Base-by-base conservation (phyloP, 2,797 vertebrate genomes). In the Lithobates sylvaticus region DNA sequence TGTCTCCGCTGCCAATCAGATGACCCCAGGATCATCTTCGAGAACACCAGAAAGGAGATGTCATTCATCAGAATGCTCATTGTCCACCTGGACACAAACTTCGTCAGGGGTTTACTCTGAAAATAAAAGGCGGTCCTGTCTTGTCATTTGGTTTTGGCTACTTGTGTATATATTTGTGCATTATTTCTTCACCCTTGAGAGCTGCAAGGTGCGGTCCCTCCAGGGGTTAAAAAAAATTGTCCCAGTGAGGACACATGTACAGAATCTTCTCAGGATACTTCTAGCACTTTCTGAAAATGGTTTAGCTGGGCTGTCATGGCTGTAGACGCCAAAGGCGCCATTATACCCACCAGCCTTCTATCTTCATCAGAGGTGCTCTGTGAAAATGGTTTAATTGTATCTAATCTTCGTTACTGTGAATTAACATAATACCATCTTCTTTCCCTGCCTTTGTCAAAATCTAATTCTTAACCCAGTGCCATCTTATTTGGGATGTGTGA, bases 1-100 rank as follows among this genome's bases (percentile, higher is more conserved):
- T 98, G 97, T 86, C 95, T 98, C 70, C 94, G 97, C 26, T 98
- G 97, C 89, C 96, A 97, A 61, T 98, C 97, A 0, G 96, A 98
- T 0, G 97, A 98, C 80, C 97, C 97, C 0, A 94, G 96, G 0
- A 2, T 98, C 84, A 98, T 98, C 91, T 97, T 98, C 23, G 97
- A 98, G 91, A 98, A 98, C 91, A 97, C 97, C 0, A 96, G 97
- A 86, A 97, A 98, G 83, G 97, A 98, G 89, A 98, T 98, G 97
- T 97, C 97, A 85, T 98, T 98, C 82, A 91, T 98, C 44, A 94
- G 97, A 78, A 97, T 97, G 96, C 95, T 98, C 70, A 98, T 98
- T 9, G 95, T 97, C 88, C 97, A 98, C 89, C 90, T 98, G 91
- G 97, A 98, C 93, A 98, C 97, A 0, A 94, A 93, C 84, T 97